Base-by-base conservation (phyloP, 2,888 invertebrate genomes). In the Hypomecis punctinalis region DNA sequence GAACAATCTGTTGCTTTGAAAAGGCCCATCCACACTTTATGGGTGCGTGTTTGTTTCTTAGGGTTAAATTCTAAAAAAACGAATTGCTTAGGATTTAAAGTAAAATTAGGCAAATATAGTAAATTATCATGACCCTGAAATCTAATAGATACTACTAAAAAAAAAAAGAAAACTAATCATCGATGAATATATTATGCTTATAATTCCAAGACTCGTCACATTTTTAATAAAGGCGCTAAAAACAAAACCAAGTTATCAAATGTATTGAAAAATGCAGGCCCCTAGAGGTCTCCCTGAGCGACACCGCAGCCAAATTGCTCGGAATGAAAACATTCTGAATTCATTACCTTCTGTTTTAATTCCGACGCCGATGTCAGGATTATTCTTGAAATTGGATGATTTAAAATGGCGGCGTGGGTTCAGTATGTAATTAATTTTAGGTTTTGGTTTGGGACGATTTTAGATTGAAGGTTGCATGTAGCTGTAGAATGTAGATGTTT, bases 271-370 rank as follows among this genome's bases (percentile, higher is more conserved):
- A 47, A 47, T 56, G 56, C 56, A 47, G 56, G 33, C 33, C 46
- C 46, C 56, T 8, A 13, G 39, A 33, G 56, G 23, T 6, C 39
- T 6, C 56, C 49, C 37, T 59, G 59, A 13, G 67, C 63, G 55
- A 67, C 70, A 60, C n/a, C 61, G 61, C 61, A 0, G 39, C 63
- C 57, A 68, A 67, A 71, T 70, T 69, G 70, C 59, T 56, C 70
- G 67, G 71, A 78, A 78, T 76, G 74, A 79, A 81, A 81, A 81
- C 82, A 82, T 81, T 76, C 74, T 72, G 76, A 77, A 82, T 82
- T 82, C 77, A 82, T 82, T 78, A 79, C 65, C 43, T 61, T 53
- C 69, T 62, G 72, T 74, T 74, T 78, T 78, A 78, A 80, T 78
- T 78, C 69, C 71, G 70, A 68, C 46, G 51, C 53, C 68, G 53